Base-by-base conservation (phyloP, 2,113 vertebrate genomes). In the Leuciscus idus region DNA sequence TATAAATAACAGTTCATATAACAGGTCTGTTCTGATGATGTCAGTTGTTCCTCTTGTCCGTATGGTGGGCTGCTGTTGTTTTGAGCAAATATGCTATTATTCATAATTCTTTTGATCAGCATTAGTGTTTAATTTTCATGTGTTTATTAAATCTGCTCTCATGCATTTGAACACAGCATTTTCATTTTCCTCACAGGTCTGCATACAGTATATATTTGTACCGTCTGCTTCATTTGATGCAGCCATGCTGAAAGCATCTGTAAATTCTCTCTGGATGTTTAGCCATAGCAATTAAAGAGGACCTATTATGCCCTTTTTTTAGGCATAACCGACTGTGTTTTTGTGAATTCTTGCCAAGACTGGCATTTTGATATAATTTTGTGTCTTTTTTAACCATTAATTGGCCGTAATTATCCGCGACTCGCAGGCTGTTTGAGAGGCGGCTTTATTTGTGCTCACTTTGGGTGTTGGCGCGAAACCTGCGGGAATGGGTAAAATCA, bases 41-140 rank as follows among this genome's bases (percentile, higher is more conserved):
- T 46, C 59, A 64, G 23, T 81, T 80, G 57, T 43, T 80, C 0
- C 8, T 62, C 6, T 62, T 62, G 39, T 46, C 59, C 57, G 28
- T 81, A 81, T 64, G 78, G 78, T 62, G 78, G 43, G 23, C 10
- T 81, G 57, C 9, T 77, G 39, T 28, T 79, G n/a, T 23, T 77
- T 19, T 77, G 33, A n/a, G 36, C 21, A 77, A 57, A 30, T 59
- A 10, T 1, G 0, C 2, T n/a, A 55, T 61, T 61, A 61, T 19
- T 59, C 48, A 78, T 57, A 5, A 28, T 11, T 78, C 9, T 57
- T 78, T 12, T 9, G 23, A 23, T 28, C 11, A 17, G 46, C 73
- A 2, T 57, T 28, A 59, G 11, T 23, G 15, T 33, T 52, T 76
- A 8, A n/a, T 50, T n/a, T 19, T 21, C 7, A 19, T 21, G 2